Evolutionary conservation across 1,140 invertebrate species (phyloP).

Genomic region (Polyergus mexicanus): DNA sequence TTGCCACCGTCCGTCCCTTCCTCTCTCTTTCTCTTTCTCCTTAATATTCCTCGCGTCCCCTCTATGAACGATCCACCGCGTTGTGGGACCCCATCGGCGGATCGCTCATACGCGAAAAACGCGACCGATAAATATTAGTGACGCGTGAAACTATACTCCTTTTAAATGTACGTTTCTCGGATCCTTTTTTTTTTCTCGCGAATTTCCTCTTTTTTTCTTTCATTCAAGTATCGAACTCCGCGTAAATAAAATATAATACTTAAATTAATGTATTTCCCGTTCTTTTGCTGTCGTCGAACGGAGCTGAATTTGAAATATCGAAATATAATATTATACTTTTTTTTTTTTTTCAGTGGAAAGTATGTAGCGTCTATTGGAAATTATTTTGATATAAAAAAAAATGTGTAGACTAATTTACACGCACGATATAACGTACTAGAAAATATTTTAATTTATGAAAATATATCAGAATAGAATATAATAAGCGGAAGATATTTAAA

Average conservation of each 20-base stretch:
- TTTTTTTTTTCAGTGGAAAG: not conserved
- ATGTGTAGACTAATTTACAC: not conserved
- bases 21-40: not conserved
- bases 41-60: constrained; percentile 5
- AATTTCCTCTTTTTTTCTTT: not conserved
- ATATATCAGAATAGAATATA: not conserved
- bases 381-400: not conserved
- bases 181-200: constrained; percentile 17
- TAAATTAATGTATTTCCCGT: not conserved
- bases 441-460: constrained; percentile 10
- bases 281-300: not conserved
- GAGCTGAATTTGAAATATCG: not conserved
- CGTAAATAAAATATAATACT: constrained; percentile 9
- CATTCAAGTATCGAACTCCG: not conserved
- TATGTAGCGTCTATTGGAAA: not conserved
- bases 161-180: constrained; percentile 25
- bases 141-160: constrained; percentile 40
- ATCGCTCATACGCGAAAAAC: constrained; percentile 46
- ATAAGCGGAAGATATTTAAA: not conserved
- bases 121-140: constrained; percentile 44
- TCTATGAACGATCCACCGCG: constrained; percentile 31
- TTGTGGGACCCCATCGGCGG: constrained; percentile 36
- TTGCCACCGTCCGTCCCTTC: constrained; percentile 59
- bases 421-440: not conserved
- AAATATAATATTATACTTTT: not conserved